phyloP scores from a whole-genome alignment of 2,113 vertebrate genomes.

The Gymnogyps californianus region DNA sequence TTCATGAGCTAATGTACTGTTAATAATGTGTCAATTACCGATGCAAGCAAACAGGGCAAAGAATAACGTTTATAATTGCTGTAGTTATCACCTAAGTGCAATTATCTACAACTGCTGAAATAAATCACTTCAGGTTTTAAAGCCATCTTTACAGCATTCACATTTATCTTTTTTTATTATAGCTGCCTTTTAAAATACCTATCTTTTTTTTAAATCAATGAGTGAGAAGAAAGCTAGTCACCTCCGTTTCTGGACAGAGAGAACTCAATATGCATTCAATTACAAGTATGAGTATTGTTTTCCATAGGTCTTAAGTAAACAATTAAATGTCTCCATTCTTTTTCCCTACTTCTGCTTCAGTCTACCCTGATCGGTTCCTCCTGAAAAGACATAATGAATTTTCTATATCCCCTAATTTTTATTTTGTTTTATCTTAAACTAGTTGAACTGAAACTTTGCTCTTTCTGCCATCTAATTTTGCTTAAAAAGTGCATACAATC shows the following conservation, averaged over 20 bases:
- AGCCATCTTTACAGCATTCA: not conserved
- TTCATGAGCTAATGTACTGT: not conserved
- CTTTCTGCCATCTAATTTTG: not conserved
- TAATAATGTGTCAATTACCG: slow-evolving; percentile 39
- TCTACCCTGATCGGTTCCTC: not conserved
- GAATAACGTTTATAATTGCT: not conserved
- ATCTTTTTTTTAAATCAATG: not conserved
- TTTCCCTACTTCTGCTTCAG: not conserved
- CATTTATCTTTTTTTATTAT: not conserved
- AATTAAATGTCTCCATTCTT: not conserved
- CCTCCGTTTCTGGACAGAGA: not conserved
- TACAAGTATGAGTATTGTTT: not conserved
- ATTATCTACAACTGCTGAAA: slow-evolving; percentile 6
- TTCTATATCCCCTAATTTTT: not conserved
- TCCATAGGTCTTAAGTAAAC: not conserved
- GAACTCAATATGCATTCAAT: not conserved
- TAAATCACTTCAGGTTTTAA: not conserved
- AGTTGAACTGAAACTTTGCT: not conserved
- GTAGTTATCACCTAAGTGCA: slow-evolving; percentile 10
- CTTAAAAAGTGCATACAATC: not conserved
- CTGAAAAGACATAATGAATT: not conserved
- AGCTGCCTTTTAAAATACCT: not conserved
- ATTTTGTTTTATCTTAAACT: not conserved
- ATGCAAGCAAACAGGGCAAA: slow-evolving; percentile 23
- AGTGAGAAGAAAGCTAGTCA: not conserved